Conservation (phyloP, 2,113 vertebrate species). For the Gulo gulo region DNA sequence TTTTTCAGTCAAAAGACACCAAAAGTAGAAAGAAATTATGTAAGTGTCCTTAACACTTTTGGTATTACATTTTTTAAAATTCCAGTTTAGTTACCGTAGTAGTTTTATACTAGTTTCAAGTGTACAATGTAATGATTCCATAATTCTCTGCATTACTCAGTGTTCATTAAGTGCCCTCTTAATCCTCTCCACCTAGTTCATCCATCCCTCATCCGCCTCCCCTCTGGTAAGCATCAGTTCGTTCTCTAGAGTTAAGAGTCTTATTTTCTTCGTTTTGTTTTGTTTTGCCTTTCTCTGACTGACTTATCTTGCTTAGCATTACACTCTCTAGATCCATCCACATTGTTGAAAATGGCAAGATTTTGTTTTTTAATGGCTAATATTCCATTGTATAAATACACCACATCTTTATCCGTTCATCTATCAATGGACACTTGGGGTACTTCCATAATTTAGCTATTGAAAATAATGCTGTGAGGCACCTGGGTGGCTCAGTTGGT, state of each 20-base stretch:
- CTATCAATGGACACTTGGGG: not conserved
- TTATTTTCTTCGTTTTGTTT: not conserved
- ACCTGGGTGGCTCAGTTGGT: no score
- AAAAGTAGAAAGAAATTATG: slow-evolving; percentile 7
- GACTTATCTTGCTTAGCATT: not conserved
- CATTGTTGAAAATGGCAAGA: not conserved
- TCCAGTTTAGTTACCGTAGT: not conserved
- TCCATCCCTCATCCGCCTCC: not conserved
- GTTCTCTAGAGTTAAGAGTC: not conserved
- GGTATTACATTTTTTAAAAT: not conserved
- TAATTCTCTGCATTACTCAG: not conserved
- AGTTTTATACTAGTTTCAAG: not conserved
- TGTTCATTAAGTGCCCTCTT: not conserved
- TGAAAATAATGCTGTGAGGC: not conserved
- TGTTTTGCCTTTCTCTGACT: not conserved
- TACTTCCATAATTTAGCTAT: not conserved
- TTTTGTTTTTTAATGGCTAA: not conserved
- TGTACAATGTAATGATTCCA: not conserved
- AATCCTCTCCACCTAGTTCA: not conserved
- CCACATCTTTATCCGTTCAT: not conserved
- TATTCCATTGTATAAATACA: not conserved
- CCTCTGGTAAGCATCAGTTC: not conserved
- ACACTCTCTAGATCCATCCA: not conserved
- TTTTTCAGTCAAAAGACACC: not conserved
- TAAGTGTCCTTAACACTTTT: not conserved